Conservation (phyloP, 2,888 invertebrate genomes). For the Protula sp. region DNA sequence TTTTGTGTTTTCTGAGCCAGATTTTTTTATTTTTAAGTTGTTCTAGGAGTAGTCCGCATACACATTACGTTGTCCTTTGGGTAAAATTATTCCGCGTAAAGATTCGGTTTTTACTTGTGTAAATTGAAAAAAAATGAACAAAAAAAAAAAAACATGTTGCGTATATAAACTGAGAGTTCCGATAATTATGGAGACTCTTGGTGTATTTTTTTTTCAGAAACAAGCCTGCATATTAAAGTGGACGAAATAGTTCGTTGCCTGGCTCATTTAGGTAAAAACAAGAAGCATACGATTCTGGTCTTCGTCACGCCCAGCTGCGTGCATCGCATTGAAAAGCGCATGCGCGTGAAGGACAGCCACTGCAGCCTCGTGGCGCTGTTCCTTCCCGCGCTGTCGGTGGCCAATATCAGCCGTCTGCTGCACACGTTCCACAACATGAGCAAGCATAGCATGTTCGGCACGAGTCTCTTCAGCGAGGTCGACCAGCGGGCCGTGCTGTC, state of each 20-base stretch:
- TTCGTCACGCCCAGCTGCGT: conserved; percentile 17
- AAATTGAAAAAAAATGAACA: background rate
- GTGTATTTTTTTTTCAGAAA: too few species aligned
- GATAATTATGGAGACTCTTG: too few species aligned
- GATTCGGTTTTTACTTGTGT: too few species aligned
- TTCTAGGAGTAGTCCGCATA: too few species aligned
- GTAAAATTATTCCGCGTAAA: too few species aligned
- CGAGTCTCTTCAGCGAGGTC: conserved; percentile 17
- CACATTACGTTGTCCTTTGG: too few species aligned
- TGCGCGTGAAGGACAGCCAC: conserved; percentile 1
- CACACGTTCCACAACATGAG: conserved; percentile 21
- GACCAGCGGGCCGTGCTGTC: conserved; percentile 18
- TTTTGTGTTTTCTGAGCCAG: too few species aligned
- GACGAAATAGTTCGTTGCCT: conserved; percentile 18
- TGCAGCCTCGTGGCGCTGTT: conserved; percentile 20
- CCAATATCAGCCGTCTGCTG: conserved; percentile 15
- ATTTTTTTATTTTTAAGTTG: too few species aligned
- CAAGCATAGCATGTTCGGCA: conserved; percentile 18
- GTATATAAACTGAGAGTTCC: background rate
- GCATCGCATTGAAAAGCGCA: background rate
- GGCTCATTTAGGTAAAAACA: conserved; percentile 14
- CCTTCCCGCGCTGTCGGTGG: conserved; percentile 2
- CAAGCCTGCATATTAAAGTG: conserved; percentile 1
- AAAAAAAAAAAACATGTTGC: background rate
- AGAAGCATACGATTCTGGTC: conserved; percentile 21